phyloP scores from a whole-genome alignment of 2,888 invertebrate genomes.

The Tolmerus cingulatus region DNA sequence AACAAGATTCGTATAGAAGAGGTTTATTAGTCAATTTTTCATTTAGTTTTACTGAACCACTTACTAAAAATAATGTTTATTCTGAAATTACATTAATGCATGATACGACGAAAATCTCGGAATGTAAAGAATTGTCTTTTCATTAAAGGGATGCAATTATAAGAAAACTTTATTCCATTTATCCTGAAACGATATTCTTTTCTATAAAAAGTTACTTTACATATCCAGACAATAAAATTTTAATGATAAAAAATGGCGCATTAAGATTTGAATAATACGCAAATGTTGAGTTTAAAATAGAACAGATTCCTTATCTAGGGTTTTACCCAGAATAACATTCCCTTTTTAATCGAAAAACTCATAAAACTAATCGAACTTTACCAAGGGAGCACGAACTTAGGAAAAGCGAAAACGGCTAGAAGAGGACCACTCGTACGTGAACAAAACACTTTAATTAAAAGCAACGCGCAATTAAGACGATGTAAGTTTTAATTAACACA shows the following conservation, averaged over 20 bases:
- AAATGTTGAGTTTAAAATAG: not conserved
- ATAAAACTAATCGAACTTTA: not conserved
- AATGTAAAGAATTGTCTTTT: not conserved
- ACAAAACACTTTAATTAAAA: conserved; percentile 35
- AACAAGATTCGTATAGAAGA: too few relatives aligned
- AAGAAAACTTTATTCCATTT: not conserved
- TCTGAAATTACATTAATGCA: not conserved
- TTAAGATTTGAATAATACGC: not conserved
- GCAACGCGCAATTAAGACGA: conserved; percentile 31
- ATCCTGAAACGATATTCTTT: not conserved
- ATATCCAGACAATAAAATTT: not conserved
- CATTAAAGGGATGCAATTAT: not conserved
- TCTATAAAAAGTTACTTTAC: not conserved
- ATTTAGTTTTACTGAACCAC: too few relatives aligned
- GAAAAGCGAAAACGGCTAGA: not conserved
- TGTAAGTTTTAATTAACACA: conserved; percentile 49
- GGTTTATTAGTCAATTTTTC: too few relatives aligned
- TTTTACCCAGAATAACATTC: not conserved
- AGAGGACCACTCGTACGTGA: not conserved
- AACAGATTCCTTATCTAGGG: not conserved
- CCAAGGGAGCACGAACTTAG: not conserved
- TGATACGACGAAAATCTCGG: not conserved
- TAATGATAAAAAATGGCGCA: not conserved
- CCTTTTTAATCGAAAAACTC: not conserved
- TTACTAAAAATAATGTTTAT: too few relatives aligned